Evolutionary conservation across 2,888 invertebrate species (phyloP).

Genomic region (Cheilosia vernalis): DNA sequence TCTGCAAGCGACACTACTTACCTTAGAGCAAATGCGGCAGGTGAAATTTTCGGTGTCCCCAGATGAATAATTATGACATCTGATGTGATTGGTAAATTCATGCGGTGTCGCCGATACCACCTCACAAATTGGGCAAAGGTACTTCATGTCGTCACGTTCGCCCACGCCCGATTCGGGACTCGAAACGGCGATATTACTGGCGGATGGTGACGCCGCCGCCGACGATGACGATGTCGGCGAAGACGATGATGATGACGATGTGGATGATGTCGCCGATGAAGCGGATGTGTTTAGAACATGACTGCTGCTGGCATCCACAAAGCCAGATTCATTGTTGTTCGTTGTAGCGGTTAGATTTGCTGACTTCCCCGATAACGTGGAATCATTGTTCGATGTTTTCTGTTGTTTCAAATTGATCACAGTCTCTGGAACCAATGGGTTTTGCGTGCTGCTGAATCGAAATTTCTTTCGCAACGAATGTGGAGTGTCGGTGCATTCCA

Average conservation of each 20-base stretch:
- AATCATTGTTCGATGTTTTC: slow-evolving; percentile 64
- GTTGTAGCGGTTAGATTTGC: slow-evolving; percentile 64
- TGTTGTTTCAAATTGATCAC: slow-evolving; percentile 65
- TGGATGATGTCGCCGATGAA: slow-evolving; percentile 53
- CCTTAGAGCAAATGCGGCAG: slow-evolving; percentile 84
- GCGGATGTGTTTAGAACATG: slow-evolving; percentile 77
- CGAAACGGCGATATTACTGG: slow-evolving; percentile 76
- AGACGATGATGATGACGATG: slow-evolving; percentile 71
- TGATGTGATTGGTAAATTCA: slow-evolving; percentile 88
- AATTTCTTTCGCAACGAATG: slow-evolving; percentile 82
- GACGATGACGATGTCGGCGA: slow-evolving; percentile 76
- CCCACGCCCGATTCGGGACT: slow-evolving; percentile 81
- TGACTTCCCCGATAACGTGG: slow-evolving; percentile 60
- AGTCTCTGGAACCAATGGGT: slow-evolving; percentile 34
- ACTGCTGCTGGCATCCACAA: slow-evolving; percentile 81
- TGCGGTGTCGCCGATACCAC: slow-evolving; percentile 86
- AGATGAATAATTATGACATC: slow-evolving; percentile 86
- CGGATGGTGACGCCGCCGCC: slow-evolving; percentile 68
- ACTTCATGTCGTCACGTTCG: slow-evolving; percentile 83
- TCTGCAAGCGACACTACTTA: slow-evolving; percentile 75
- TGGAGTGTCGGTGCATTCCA: slow-evolving; percentile 79
- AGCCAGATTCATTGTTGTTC: slow-evolving; percentile 81
- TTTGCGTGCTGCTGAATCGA: slow-evolving; percentile 79
- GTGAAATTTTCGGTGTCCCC: slow-evolving; percentile 83
- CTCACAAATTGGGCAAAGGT: slow-evolving; percentile 88